phyloP scores from a whole-genome alignment of 2,113 vertebrate genomes.

The Nicator chloris region DNA sequence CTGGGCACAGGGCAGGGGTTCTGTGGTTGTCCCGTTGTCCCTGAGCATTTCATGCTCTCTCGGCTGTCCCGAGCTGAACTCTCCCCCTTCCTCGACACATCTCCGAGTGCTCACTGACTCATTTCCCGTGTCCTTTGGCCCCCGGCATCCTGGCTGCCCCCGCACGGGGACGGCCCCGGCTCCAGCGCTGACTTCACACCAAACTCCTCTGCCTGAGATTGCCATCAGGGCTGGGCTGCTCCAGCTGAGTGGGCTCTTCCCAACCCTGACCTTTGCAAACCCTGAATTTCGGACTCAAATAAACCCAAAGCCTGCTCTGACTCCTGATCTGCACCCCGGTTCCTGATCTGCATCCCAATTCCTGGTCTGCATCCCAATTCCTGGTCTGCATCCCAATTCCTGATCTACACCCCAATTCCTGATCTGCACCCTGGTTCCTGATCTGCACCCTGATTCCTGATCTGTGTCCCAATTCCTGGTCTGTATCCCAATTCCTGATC shows the following conservation, averaged over 20 bases:
- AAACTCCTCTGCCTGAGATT: not conserved
- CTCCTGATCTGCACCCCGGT: not conserved
- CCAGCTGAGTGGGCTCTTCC: not conserved
- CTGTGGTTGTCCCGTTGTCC: accelerated
- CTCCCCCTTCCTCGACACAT: accelerated
- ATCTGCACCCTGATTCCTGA: no score
- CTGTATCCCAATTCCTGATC: no score
- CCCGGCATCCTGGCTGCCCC: not conserved
- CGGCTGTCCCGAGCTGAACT: not conserved
- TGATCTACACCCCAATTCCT: not conserved
- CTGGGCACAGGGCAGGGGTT: not conserved
- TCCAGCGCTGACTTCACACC: not conserved
- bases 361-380: not conserved
- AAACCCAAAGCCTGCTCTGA: not conserved
- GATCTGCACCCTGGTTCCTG: not conserved
- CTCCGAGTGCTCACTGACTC: not conserved
- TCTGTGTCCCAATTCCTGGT: no score
- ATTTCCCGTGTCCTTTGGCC: conserved; percentile 6
- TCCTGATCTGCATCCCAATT: not conserved
- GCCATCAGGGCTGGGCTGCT: not conserved
- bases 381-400: not conserved
- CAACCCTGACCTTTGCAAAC: not conserved
- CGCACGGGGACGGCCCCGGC: not conserved
- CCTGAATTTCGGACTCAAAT: not conserved
- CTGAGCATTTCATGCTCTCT: accelerated